Conservation (phyloP, 2,888 invertebrate genomes). For the Oligia strigilis region DNA sequence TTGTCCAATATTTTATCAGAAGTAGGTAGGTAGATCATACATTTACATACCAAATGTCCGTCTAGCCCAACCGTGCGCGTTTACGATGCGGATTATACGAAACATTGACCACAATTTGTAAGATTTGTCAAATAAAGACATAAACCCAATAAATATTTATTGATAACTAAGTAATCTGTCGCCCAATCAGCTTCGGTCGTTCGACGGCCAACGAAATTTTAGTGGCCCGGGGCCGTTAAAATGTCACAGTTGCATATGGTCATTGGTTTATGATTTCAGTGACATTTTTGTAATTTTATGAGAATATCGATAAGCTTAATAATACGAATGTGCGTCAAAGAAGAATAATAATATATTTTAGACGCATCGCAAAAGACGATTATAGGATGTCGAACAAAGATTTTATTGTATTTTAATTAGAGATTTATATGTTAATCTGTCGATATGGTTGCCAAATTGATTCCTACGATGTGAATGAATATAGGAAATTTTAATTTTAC, state of each 20-base stretch:
- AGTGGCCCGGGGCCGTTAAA: conserved; percentile 53
- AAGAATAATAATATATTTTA: conserved; percentile 16
- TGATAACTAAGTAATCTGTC: conserved; percentile 60
- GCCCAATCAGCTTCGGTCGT: conserved; percentile 50
- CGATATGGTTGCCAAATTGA: conserved; percentile 19
- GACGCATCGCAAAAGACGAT: conserved; percentile 14
- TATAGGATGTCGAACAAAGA: conserved; percentile 44
- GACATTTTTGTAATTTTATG: conserved; percentile 60
- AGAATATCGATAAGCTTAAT: conserved; percentile 34
- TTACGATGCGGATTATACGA: conserved; percentile 63
- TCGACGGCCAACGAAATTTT: conserved; percentile 54
- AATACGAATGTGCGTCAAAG: conserved; percentile 19
- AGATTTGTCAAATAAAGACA: conserved; percentile 71
- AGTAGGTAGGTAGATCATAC: conserved; percentile 54
- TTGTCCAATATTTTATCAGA: conserved; percentile 35
- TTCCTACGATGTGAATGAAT: conserved; percentile 24
- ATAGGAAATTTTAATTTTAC: conserved; percentile 14
- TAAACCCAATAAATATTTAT: conserved; percentile 68
- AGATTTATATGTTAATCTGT: conserved; percentile 51
- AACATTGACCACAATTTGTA: conserved; percentile 64
- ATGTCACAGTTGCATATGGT: conserved; percentile 46
- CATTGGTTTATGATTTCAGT: conserved; percentile 50
- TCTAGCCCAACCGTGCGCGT: conserved; percentile 37
- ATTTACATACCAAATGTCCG: conserved; percentile 60
- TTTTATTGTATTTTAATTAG: conserved; percentile 48